A percentile compares a stretch with the other conserved stretches of the same genome.
Evolutionary conservation across 2,113 vertebrate genomes (phyloP).

Genomic region (Alethe castanea): DNA sequence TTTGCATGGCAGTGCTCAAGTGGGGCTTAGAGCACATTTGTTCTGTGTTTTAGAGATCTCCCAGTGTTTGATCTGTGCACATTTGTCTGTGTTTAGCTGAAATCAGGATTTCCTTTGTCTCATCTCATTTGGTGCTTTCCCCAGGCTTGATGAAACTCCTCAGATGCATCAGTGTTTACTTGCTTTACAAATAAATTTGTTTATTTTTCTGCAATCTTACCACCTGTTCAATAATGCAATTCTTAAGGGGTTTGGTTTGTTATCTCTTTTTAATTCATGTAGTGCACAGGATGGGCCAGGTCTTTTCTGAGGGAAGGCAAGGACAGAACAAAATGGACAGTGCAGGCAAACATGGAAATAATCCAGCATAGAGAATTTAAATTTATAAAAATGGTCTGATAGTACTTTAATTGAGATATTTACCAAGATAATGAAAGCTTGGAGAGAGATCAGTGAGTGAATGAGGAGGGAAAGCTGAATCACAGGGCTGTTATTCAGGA

Average conservation of each 20-base stretch:
- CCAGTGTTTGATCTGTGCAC: neutral
- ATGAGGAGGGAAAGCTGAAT: neutral
- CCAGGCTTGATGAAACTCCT: neutral
- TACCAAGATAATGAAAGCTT: neutral
- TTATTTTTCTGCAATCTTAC: neutral
- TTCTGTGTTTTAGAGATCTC: neutral
- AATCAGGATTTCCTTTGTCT: neutral
- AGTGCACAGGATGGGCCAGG: neutral
- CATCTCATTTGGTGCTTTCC: neutral
- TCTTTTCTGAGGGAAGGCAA: neutral
- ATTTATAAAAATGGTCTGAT: neutral
- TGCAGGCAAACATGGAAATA: neutral
- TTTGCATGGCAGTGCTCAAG: neutral
- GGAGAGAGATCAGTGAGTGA: neutral
- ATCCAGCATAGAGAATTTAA: neutral
- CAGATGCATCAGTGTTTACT: neutral
- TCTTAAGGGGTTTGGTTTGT: neutral
- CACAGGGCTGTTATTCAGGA: neutral
- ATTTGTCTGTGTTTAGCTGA: neutral
- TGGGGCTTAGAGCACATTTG: neutral
- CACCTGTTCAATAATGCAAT: neutral
- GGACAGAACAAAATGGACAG: neutral
- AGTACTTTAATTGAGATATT: neutral
- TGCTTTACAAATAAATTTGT: neutral
- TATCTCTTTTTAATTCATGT: neutral